Evolutionary conservation across 2,113 vertebrate species (phyloP).

Genomic region (Archilochus colubris): DNA sequence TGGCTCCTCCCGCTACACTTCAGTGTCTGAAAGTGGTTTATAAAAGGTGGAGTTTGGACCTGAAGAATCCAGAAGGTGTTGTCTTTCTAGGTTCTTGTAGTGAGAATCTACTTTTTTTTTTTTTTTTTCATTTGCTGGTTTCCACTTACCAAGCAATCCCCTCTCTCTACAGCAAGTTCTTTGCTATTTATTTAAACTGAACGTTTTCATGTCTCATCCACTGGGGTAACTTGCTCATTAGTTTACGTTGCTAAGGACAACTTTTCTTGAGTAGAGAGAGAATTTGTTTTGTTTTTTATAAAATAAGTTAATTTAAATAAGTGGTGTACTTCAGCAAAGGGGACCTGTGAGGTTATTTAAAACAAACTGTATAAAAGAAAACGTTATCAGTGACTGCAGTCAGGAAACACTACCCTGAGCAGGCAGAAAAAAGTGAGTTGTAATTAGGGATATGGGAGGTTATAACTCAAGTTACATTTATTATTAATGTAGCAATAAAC

Average conservation of each 20-base stretch:
- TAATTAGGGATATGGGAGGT: slow-evolving; percentile 10
- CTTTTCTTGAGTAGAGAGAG: not conserved
- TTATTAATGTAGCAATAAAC: slow-evolving; percentile 46
- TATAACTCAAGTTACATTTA: slow-evolving; percentile 15
- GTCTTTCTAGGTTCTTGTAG: not conserved
- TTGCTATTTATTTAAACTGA: not conserved
- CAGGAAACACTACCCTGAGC: not conserved
- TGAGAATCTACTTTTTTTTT: not conserved
- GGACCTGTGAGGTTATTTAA: not conserved
- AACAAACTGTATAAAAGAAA: not conserved
- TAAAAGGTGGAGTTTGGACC: not conserved
- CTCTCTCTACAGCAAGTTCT: not conserved
- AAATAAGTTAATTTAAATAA: not conserved
- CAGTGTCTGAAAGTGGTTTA: not conserved
- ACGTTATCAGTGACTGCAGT: not conserved
- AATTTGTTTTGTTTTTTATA: not conserved
- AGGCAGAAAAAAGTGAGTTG: not conserved
- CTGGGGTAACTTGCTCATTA: not conserved
- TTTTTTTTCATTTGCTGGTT: not conserved
- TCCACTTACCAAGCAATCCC: not conserved
- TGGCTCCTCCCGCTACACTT: not conserved
- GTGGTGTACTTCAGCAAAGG: not conserved
- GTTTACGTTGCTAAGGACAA: not conserved
- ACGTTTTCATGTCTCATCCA: not conserved
- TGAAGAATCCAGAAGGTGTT: not conserved